phyloP scores from a whole-genome alignment of 2,888 invertebrate species.

The Melanostoma scalare region DNA sequence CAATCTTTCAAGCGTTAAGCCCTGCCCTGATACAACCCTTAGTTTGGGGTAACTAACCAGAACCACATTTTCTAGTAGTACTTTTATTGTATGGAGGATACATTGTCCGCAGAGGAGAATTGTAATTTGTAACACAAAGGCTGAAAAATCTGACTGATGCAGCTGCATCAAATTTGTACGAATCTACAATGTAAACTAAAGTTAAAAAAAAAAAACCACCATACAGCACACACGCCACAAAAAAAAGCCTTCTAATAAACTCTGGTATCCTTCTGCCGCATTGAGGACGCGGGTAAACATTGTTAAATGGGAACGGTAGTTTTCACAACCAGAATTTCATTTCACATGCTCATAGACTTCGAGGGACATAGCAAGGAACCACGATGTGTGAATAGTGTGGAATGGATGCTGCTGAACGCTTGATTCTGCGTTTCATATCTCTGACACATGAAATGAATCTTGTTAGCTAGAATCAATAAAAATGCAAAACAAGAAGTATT shows the following conservation, averaged over 20 bases:
- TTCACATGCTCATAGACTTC: conserved; percentile 1
- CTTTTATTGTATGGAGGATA: conserved; percentile 39
- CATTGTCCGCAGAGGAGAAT: conserved; percentile 40
- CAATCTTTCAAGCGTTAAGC: neutral
- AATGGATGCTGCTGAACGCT: neutral
- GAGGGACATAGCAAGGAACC: neutral
- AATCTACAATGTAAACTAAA: conserved; percentile 5
- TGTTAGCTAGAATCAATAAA: conserved; percentile 54
- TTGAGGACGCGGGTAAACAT: conserved; percentile 30
- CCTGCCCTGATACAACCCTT: conserved; percentile 26
- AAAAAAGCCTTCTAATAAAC: conserved; percentile 55
- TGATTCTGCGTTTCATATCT: conserved; percentile 1
- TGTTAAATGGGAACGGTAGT: conserved; percentile 17
- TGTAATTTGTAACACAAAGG: conserved; percentile 51
- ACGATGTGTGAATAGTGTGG: neutral
- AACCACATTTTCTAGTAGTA: conserved; percentile 32
- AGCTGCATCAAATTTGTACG: conserved; percentile 33
- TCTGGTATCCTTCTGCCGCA: conserved; percentile 20
- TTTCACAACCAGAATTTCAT: conserved; percentile 20
- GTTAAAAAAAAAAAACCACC: neutral
- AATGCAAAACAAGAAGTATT: conserved; percentile 1
- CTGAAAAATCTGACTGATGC: conserved; percentile 43
- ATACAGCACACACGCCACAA: neutral
- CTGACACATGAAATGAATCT: conserved; percentile 46
- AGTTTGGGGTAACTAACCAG: conserved; percentile 18